A percentile compares a stretch with the other conserved stretches of the same genome.
Evolutionary conservation across 2,888 invertebrate species (phyloP).

Genomic region (Myopa testacea): DNA sequence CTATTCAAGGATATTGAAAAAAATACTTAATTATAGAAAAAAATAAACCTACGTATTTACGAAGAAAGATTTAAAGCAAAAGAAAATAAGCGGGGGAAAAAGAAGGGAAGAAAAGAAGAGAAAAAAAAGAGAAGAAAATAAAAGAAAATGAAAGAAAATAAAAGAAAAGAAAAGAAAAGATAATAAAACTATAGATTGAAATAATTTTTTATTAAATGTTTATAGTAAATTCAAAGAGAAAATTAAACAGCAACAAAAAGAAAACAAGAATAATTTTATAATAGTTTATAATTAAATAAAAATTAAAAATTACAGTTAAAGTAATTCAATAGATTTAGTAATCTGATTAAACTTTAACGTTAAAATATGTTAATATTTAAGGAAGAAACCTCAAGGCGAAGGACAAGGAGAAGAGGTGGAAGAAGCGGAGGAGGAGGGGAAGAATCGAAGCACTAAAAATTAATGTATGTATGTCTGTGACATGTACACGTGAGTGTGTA

Average conservation of each 20-base stretch:
- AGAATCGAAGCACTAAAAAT: background rate
- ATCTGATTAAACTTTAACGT: background rate
- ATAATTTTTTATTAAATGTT: slow-evolving; percentile 16
- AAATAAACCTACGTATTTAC: background rate
- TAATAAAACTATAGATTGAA: slow-evolving; percentile 27
- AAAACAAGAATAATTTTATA: background rate
- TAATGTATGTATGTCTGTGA: slow-evolving; percentile 19
- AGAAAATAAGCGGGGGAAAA: too few relatives aligned
- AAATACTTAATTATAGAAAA: slow-evolving; percentile 39
- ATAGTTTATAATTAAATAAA: background rate
- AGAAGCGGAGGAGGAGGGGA: background rate
- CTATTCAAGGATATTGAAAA: slow-evolving; percentile 44
- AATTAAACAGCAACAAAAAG: slow-evolving; percentile 17
- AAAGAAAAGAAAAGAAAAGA: slow-evolving; percentile 34
- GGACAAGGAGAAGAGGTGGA: background rate
- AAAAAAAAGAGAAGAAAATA: background rate
- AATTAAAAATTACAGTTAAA: background rate
- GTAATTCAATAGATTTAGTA: background rate
- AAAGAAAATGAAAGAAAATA: slow-evolving; percentile 27
- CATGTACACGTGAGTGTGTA: slow-evolving; percentile 18
- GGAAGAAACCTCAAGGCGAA: background rate
- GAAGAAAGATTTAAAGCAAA: too few relatives aligned
- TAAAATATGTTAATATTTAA: background rate
- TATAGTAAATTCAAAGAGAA: background rate
- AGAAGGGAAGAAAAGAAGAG: background rate